Conservation (phyloP, 2,797 vertebrate genomes). For the Setipinna tenuifilis region DNA sequence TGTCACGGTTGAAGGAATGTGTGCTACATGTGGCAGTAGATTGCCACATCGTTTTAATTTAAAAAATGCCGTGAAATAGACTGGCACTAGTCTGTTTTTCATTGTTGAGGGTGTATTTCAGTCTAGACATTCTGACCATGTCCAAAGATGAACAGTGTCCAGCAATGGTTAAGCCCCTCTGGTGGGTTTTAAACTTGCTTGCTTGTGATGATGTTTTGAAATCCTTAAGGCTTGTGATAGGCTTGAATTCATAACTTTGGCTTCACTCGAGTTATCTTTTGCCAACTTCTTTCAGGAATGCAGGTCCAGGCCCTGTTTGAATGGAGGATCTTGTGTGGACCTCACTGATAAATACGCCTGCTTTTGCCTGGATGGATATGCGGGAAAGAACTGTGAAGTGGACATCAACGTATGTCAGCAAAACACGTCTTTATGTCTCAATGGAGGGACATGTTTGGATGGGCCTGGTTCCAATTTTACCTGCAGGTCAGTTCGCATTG, state of each 20-base stretch:
- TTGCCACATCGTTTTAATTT: background rate
- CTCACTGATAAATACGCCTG: conserved; percentile 75
- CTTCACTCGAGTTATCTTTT: conserved; percentile 41
- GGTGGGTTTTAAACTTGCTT: background rate
- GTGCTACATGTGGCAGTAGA: background rate
- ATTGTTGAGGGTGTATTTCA: background rate
- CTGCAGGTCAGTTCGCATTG: conserved; percentile 78
- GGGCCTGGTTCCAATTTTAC: conserved; percentile 76
- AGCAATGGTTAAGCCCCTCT: background rate
- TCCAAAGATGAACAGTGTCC: background rate
- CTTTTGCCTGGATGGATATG: conserved; percentile 75
- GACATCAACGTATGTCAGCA: conserved; percentile 74
- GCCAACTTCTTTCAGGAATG: conserved; percentile 71
- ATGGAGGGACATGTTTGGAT: conserved; percentile 77
- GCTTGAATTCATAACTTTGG: background rate
- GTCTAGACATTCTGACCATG: background rate
- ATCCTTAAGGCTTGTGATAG: background rate
- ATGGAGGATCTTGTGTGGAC: conserved; percentile 79
- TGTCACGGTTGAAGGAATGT: background rate
- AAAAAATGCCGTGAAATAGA: background rate
- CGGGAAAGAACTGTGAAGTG: conserved; percentile 72
- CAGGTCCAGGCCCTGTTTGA: conserved; percentile 71
- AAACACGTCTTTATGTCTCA: conserved; percentile 73
- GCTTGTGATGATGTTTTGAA: background rate
- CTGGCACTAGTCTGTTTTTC: background rate